Conservation (phyloP, 2,888 invertebrate species). For the Pinctada fucata region DNA sequence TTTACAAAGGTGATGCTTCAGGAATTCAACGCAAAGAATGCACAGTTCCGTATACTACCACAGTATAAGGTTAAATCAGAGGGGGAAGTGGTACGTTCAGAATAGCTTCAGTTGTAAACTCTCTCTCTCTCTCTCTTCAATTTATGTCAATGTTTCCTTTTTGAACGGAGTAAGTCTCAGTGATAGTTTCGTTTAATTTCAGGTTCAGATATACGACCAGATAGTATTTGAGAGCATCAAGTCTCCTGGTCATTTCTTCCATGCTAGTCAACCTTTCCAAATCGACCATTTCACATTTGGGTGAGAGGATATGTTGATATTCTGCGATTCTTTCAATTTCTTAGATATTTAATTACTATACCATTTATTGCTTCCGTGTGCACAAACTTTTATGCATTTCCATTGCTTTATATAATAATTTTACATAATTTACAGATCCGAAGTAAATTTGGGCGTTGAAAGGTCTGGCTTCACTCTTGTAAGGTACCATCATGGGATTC, state of each 20-base stretch:
- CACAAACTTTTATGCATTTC: background rate
- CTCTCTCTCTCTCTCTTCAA: too few species aligned
- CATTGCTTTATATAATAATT: background rate
- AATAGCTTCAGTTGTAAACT: background rate
- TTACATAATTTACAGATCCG: conserved; percentile 64
- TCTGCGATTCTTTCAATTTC: background rate
- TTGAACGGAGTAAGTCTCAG: background rate
- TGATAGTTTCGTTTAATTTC: conserved; percentile 5
- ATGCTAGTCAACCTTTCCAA: conserved; percentile 74
- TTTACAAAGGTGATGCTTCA: conserved; percentile 69
- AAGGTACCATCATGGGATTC: conserved; percentile 69
- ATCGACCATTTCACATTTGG: conserved; percentile 73
- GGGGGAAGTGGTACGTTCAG: conserved; percentile 75
- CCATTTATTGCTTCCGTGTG: background rate
- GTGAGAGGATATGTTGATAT: conserved; percentile 47
- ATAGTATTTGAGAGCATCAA: conserved; percentile 77
- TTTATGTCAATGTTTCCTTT: background rate
- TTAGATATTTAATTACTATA: background rate
- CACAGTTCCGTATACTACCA: conserved; percentile 75
- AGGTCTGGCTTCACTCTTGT: conserved; percentile 75
- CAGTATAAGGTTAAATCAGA: conserved; percentile 77
- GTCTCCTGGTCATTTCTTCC: conserved; percentile 76
- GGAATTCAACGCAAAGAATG: conserved; percentile 74
- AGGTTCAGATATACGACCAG: conserved; percentile 77
- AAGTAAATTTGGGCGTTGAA: conserved; percentile 75